Conservation (phyloP, 2,888 invertebrate genomes). For the Auanema sp. region DNA sequence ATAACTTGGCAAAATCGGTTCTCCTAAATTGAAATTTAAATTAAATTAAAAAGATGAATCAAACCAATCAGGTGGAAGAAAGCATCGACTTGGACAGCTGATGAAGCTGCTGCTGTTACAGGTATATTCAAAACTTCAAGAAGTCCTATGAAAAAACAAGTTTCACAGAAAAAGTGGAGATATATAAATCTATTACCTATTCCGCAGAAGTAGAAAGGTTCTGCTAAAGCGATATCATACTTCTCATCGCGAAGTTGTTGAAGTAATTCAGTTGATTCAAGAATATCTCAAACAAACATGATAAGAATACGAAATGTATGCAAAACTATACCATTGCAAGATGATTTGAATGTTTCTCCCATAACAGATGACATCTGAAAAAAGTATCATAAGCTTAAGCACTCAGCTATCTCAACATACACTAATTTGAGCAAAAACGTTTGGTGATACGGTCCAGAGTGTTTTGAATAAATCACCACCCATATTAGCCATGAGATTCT, state of each 20-base stretch:
- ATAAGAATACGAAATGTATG: too few species aligned
- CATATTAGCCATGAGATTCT: slow-evolving; percentile 18
- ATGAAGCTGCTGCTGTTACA: slow-evolving; percentile 6
- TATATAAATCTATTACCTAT: slow-evolving; percentile 11
- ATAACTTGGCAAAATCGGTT: slow-evolving; percentile 11
- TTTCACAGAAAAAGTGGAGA: background rate
- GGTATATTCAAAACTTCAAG: slow-evolving; percentile 12
- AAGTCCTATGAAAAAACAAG: slow-evolving; percentile 9
- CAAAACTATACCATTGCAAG: background rate
- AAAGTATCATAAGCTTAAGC: background rate
- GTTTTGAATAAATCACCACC: slow-evolving; percentile 20
- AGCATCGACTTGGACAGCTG: slow-evolving; percentile 11
- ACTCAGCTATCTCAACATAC: background rate
- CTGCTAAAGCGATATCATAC: slow-evolving; percentile 14
- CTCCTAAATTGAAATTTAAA: background rate
- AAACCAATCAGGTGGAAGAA: slow-evolving; percentile 9
- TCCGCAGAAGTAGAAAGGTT: slow-evolving; percentile 19
- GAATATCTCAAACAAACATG: too few species aligned
- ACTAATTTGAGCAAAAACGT: background rate
- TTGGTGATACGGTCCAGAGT: slow-evolving; percentile 7
- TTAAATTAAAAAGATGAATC: too few species aligned
- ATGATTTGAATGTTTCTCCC: background rate
- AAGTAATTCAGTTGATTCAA: too few species aligned
- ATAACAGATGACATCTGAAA: background rate
- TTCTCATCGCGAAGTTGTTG: slow-evolving; percentile 6